phyloP scores from a whole-genome alignment of 2,113 vertebrate species.

The Xyliphius kryptos region DNA sequence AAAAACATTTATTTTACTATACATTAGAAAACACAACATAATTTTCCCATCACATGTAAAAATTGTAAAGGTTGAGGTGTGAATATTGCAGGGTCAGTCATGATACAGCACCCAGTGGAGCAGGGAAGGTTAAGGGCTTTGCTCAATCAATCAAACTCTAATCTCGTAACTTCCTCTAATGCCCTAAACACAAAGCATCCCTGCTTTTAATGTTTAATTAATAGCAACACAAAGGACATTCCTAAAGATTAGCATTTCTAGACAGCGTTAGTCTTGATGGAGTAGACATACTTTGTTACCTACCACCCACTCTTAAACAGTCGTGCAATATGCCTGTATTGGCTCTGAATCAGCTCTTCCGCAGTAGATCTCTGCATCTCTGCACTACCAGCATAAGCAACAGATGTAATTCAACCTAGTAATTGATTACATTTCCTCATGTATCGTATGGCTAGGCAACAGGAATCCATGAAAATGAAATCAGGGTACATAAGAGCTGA shows the following conservation, averaged over 20 bases:
- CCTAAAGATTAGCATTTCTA: background rate
- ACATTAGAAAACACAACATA: too few relatives aligned
- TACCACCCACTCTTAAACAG: background rate
- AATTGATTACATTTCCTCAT: constrained; percentile 21
- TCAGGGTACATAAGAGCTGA: constrained; percentile 4
- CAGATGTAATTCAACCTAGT: constrained; percentile 8
- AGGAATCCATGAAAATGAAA: constrained; percentile 23
- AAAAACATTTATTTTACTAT: too few relatives aligned
- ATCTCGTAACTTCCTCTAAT: too few relatives aligned
- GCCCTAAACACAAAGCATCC: too few relatives aligned
- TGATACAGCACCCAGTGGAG: too few relatives aligned
- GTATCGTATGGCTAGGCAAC: constrained; percentile 14
- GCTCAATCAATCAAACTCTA: too few relatives aligned
- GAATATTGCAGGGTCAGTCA: too few relatives aligned
- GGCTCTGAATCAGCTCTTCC: constrained; percentile 11
- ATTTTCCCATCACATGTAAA: too few relatives aligned
- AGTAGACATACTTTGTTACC: constrained; percentile 14
- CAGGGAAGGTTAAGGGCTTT: too few relatives aligned
- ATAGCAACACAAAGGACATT: background rate
- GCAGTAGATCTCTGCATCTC: background rate
- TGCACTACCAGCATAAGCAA: background rate
- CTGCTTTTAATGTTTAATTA: too few relatives aligned
- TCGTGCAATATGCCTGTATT: background rate
- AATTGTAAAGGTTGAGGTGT: too few relatives aligned
- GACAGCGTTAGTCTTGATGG: background rate